phyloP scores from a whole-genome alignment of 2,797 vertebrate species.

The Protonibea diacanthus region DNA sequence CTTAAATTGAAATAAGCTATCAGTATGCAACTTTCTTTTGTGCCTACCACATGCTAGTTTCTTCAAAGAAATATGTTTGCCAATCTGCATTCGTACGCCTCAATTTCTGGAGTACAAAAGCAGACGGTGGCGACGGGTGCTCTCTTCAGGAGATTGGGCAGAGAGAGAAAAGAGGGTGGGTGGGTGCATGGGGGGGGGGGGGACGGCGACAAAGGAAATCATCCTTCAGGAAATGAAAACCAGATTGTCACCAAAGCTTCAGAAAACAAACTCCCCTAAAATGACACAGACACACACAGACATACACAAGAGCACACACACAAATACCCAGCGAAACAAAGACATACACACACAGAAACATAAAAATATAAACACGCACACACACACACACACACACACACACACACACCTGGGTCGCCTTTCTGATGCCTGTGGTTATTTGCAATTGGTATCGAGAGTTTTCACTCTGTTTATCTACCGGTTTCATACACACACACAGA shows the following conservation, averaged over 20 bases:
- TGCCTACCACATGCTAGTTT: slow-evolving; percentile 12
- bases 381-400: slow-evolving; percentile 14
- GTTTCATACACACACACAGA: slow-evolving; percentile 6
- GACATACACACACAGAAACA: slow-evolving; percentile 13
- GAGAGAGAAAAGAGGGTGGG: neutral
- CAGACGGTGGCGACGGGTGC: slow-evolving; percentile 12
- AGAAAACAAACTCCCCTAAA: slow-evolving; percentile 64
- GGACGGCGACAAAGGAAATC: slow-evolving; percentile 43
- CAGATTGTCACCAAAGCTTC: slow-evolving; percentile 73
- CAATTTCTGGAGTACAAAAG: slow-evolving; percentile 51
- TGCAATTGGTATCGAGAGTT: slow-evolving; percentile 50
- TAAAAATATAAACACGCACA: slow-evolving; percentile 12
- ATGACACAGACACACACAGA: slow-evolving; percentile 42
- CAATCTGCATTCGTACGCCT: slow-evolving; percentile 26
- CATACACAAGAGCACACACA: slow-evolving; percentile 20
- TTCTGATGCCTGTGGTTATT: slow-evolving; percentile 64
- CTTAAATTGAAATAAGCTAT: neutral
- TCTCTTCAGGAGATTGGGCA: slow-evolving; percentile 48
- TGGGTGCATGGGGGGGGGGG: neutral
- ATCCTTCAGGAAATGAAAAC: slow-evolving; percentile 76
- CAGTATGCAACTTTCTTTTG: slow-evolving; percentile 31
- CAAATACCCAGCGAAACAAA: slow-evolving; percentile 14
- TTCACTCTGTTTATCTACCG: slow-evolving; percentile 53
- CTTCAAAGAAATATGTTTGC: slow-evolving; percentile 25
- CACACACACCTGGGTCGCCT: slow-evolving; percentile 35